Base-by-base conservation (phyloP, 2,797 vertebrate genomes). In the Chelidonichthys spinosus region DNA sequence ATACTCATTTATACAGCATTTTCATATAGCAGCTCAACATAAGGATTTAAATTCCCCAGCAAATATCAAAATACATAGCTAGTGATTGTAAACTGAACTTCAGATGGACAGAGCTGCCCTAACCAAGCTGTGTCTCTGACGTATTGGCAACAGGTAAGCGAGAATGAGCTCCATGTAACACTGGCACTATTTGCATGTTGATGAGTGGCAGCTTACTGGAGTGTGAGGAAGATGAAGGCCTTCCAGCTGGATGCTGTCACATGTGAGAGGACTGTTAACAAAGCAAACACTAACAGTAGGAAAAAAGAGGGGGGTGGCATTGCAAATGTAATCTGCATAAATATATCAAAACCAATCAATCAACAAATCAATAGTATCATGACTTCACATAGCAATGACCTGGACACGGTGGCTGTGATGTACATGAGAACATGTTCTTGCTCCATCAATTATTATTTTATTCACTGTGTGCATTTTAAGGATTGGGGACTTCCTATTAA, bases 211-310 rank as follows among this genome's bases (percentile, higher is more conserved):
- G 78, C 69, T 77, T 76, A 78, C 66, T 81, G 69, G 69, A 82
- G 88, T 84, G 83, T 88, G 87, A 91, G 84, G 63, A 42, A 66
- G 58, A 85, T 58, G 76, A 87, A 63, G 63, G 78, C 64, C 72
- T 83, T 89, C 75, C 89, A 89, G 86, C 87, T 92, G 87, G 84
- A 90, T 76, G 62, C 62, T 84, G 81, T 86, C 78, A 80, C 64
- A 56, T 78, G 83, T 78, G 84, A 87, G 81, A 78, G 65, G 76
- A 82, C 70, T 78, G 82, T 80, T 82, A 85, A 90, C 71, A 76
- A 17, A n/a, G 71, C 53, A 68, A 69, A 87, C 69, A 59, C 59
- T 74, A 72, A 75, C 67, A 73, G 52, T 53, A 33, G n/a, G n/a
- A n/a, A n/a, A n/a, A n/a, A n/a, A n/a, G 3, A 13, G 11, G 65